Percentiles rank a stretch among this genome's conserved stretches.
Conservation (phyloP, 2,888 invertebrate species). For the Heliconius cydno region DNA sequence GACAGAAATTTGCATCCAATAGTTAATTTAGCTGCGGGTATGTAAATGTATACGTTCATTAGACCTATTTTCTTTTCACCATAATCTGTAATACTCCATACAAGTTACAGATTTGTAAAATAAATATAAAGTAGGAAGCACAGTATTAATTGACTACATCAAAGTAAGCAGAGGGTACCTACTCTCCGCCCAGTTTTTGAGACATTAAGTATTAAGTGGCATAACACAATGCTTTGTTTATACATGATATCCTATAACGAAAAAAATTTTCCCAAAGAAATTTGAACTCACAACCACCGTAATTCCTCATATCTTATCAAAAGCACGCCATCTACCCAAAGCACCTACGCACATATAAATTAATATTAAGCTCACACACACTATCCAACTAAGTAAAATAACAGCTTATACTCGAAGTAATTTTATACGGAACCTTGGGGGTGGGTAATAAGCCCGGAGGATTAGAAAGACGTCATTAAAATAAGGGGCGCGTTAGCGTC, state of each 20-base stretch:
- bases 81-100: too few species aligned
- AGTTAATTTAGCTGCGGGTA: too few species aligned
- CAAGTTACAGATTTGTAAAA: too few species aligned
- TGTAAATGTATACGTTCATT: too few species aligned
- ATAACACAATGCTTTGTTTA: not conserved
- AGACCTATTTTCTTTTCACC: too few species aligned
- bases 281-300: not conserved
- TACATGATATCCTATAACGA: not conserved
- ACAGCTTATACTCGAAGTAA: constrained; percentile 35
- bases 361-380: constrained; percentile 9
- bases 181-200: too few species aligned
- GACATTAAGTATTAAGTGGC: not conserved
- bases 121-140: too few species aligned
- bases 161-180: too few species aligned
- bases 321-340: not conserved
- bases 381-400: constrained; percentile 34
- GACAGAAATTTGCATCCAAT: too few species aligned
- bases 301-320: not conserved
- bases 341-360: not conserved
- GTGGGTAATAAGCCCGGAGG: constrained; percentile 35
- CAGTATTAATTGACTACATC: too few species aligned
- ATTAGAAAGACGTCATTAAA: constrained; percentile 42
- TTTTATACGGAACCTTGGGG: constrained; percentile 36
- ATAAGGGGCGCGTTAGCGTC: constrained; percentile 33
- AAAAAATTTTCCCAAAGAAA: not conserved